Evolutionary conservation across 1,140 invertebrate species (phyloP).

Genomic region (Diorhabda sublineata): DNA sequence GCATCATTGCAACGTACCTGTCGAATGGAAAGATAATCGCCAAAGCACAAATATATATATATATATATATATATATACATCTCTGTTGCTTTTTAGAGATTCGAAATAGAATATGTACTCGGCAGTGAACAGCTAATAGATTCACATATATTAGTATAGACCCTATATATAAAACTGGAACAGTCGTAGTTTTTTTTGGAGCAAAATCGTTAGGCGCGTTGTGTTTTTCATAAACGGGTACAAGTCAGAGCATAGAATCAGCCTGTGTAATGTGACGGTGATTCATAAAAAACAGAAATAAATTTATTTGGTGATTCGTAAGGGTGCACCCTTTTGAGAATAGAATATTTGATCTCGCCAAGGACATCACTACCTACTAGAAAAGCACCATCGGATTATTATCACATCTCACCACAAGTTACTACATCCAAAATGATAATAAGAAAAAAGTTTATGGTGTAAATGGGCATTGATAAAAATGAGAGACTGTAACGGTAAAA

Average conservation of each 20-base stretch:
- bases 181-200: too few relatives aligned
- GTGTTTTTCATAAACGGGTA: not conserved
- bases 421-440: slow-evolving; percentile 24
- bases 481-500: slow-evolving; percentile 9
- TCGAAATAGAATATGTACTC: too few relatives aligned
- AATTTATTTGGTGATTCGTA: slow-evolving; percentile 14
- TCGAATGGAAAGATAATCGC: too few relatives aligned
- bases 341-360: slow-evolving; percentile 14
- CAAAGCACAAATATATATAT: too few relatives aligned
- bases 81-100: too few relatives aligned
- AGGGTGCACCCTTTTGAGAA: slow-evolving; percentile 15
- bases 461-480: slow-evolving; percentile 2
- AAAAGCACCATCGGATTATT: slow-evolving; percentile 35
- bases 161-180: too few relatives aligned
- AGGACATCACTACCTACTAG: slow-evolving; percentile 23
- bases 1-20: too few relatives aligned
- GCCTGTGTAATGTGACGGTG: not conserved
- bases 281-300: slow-evolving; percentile 10
- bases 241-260: not conserved
- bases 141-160: too few relatives aligned
- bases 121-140: too few relatives aligned
- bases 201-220: too few relatives aligned
- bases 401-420: slow-evolving; percentile 32
- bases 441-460: slow-evolving; percentile 20
- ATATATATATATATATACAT: too few relatives aligned